Evolutionary conservation across 1,140 invertebrate genomes (phyloP).

Genomic region (Scaptomyza pallida): DNA sequence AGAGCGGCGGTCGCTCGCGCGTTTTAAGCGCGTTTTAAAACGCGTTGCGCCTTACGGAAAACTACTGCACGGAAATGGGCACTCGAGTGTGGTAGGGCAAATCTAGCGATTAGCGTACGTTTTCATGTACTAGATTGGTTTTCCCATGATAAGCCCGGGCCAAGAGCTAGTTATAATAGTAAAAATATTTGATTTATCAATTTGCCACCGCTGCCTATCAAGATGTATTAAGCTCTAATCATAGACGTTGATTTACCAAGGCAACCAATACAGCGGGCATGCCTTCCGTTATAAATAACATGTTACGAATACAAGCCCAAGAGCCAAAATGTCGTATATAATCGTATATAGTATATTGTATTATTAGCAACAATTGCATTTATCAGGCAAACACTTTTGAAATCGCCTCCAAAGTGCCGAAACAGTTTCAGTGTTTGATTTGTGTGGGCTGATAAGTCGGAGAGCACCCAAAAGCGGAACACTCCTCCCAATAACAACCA

Average conservation of each 20-base stretch:
- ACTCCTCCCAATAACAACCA: conserved; percentile 1
- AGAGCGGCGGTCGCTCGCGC: no score
- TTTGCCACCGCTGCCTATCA: conserved; percentile 53
- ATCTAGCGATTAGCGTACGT: conserved; percentile 55
- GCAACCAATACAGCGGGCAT: conserved; percentile 7
- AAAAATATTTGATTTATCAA: conserved; percentile 74
- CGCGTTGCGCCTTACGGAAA: conserved; percentile 1
- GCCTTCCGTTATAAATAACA: conserved; percentile 64
- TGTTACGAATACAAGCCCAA: conserved; percentile 38
- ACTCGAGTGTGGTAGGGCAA: conserved; percentile 38
- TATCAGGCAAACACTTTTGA: conserved; percentile 52
- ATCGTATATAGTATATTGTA: conserved; percentile 32
- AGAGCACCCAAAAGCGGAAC: conserved; percentile 5
- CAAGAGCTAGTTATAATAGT: neutral
- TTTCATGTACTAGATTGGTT: conserved; percentile 33
- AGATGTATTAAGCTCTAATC: conserved; percentile 79
- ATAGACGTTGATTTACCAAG: conserved; percentile 77
- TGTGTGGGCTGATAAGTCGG: conserved; percentile 43
- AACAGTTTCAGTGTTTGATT: conserved; percentile 54
- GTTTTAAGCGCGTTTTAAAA: conserved; percentile 33
- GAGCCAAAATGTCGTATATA: conserved; percentile 38
- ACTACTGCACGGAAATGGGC: conserved; percentile 56
- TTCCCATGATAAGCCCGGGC: conserved; percentile 39
- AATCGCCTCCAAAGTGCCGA: conserved; percentile 24
- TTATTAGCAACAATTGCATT: conserved; percentile 68